Conservation (phyloP, 2,113 vertebrate species). For the Erythrolamprus reginae region DNA sequence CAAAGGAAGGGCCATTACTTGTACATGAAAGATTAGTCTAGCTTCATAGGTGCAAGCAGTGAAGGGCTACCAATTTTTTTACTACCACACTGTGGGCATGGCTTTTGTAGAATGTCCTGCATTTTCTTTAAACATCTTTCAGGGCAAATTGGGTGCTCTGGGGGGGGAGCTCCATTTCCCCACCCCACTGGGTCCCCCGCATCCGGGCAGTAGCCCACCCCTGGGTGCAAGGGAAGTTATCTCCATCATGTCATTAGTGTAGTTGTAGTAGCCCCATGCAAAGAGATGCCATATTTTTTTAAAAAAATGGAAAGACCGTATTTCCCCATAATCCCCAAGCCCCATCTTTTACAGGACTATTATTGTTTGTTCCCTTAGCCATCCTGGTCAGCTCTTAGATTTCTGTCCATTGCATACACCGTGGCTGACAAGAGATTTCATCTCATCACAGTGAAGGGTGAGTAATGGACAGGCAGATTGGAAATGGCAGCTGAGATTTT, state of each 20-base stretch:
- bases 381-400: not conserved
- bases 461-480: slow-evolving; percentile 18
- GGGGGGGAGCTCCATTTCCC: no score
- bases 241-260: no score
- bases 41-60: not conserved
- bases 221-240: not conserved
- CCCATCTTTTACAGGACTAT: not conserved
- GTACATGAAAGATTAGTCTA: not conserved
- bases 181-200: no score
- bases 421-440: not conserved
- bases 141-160: no score
- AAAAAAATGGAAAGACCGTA: not conserved
- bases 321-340: not conserved
- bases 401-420: not conserved
- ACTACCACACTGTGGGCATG: no score
- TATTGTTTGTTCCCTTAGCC: not conserved
- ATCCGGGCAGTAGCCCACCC: no score
- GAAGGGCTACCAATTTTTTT: no score
- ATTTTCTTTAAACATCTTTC: no score
- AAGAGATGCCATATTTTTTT: not conserved
- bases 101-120: no score
- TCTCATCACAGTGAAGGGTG: slow-evolving; percentile 12
- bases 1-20: not conserved
- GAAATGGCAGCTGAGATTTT: slow-evolving; percentile 5
- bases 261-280: not conserved